Evolutionary conservation across 2,113 vertebrate genomes (phyloP).

Genomic region (Nesospiza acunhae): DNA sequence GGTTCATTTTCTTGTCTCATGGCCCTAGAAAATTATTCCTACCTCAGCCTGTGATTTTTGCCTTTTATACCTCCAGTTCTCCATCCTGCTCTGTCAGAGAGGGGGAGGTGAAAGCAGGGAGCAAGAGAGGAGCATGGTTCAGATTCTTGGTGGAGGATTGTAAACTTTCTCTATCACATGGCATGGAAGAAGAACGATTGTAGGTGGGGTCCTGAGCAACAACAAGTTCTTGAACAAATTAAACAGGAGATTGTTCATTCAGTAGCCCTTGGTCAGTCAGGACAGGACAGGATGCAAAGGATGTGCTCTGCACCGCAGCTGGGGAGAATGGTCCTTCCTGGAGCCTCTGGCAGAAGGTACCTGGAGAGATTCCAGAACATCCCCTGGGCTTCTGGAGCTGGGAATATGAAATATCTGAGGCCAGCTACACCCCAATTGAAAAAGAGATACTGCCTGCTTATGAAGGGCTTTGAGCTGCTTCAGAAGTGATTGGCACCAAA

Average conservation of each 20-base stretch:
- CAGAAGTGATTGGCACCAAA: neutral
- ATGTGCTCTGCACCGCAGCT: neutral
- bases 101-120: neutral
- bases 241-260: neutral
- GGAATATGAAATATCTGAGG: neutral
- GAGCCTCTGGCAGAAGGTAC: neutral
- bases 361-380: neutral
- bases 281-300: neutral
- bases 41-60: neutral
- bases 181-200: rapidly evolving
- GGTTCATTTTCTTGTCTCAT: neutral
- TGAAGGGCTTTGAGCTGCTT: neutral
- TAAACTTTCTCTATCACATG: neutral
- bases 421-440: neutral
- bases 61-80: neutral
- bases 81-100: neutral
- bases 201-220: neutral
- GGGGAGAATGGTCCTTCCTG: neutral
- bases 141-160: neutral
- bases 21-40: neutral
- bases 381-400: neutral
- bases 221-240: neutral
- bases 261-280: neutral
- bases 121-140: neutral
- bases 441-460: neutral